phyloP scores from a whole-genome alignment of 2,113 vertebrate genomes.

The Myodes glareolus region DNA sequence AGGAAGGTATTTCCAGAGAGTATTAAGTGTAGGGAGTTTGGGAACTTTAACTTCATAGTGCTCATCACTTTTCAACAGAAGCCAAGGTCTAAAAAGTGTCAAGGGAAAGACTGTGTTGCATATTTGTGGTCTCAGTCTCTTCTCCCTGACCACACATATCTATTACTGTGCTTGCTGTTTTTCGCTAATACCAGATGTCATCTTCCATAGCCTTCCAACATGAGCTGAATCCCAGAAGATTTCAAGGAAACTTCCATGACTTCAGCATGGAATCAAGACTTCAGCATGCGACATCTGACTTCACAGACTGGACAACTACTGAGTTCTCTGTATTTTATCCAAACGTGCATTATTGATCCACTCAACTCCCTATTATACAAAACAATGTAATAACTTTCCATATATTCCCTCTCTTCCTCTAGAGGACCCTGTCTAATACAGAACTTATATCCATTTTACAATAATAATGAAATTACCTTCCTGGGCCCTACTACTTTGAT shows the following conservation, averaged over 20 bases:
- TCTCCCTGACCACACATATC: background rate
- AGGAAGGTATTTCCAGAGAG: background rate
- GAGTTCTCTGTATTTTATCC: background rate
- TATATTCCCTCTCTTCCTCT: background rate
- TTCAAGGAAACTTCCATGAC: background rate
- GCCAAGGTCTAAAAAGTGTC: background rate
- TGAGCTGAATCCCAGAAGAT: background rate
- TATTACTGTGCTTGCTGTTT: background rate
- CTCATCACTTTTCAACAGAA: background rate
- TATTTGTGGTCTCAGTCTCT: background rate
- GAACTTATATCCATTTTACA: background rate
- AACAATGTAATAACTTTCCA: background rate
- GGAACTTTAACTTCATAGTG: background rate
- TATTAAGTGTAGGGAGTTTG: background rate
- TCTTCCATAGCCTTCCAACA: background rate
- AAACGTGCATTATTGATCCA: background rate
- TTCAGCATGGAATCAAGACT: background rate
- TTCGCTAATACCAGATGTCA: background rate
- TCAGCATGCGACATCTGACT: background rate
- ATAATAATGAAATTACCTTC: background rate
- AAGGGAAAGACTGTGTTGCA: background rate
- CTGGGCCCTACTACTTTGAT: background rate
- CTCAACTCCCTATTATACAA: background rate
- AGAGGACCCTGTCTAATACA: background rate
- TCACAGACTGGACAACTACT: background rate